Evolutionary conservation across 2,888 invertebrate species (phyloP).

Genomic region (Drosophila crucigera): DNA sequence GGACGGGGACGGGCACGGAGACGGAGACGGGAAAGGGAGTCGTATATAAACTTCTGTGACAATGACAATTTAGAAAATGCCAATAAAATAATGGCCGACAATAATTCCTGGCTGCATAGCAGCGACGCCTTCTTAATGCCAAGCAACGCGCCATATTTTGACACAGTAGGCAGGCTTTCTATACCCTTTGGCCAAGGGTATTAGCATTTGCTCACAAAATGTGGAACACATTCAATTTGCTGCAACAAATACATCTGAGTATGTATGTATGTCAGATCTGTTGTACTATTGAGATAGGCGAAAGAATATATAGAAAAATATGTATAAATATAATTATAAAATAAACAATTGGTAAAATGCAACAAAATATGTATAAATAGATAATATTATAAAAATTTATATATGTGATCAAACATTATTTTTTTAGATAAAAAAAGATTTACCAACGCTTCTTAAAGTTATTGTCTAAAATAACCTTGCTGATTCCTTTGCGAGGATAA

Average conservation of each 20-base stretch:
- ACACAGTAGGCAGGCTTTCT: slow-evolving; percentile 19
- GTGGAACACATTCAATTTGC: background rate
- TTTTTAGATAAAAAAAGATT: background rate
- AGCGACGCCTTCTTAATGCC: slow-evolving; percentile 31
- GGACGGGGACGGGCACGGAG: background rate
- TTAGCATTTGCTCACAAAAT: background rate
- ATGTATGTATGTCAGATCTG: background rate
- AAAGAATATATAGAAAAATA: background rate
- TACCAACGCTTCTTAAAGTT: background rate
- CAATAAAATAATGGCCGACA: slow-evolving; percentile 80
- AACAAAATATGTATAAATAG: background rate
- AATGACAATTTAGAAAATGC: slow-evolving; percentile 66
- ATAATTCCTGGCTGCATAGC: slow-evolving; percentile 53
- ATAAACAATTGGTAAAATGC: background rate
- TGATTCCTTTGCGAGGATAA: background rate
- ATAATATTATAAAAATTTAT: accelerated
- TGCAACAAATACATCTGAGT: background rate
- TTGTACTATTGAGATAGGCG: background rate
- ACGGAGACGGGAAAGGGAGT: slow-evolving; percentile 2
- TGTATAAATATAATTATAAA: background rate
- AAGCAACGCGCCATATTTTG: slow-evolving; percentile 44
- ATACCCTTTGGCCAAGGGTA: slow-evolving; percentile 2
- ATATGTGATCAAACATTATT: background rate
- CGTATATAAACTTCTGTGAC: slow-evolving; percentile 47
- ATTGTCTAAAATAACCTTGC: background rate